Evolutionary conservation across 2,797 vertebrate species (phyloP).

Genomic region (Gymnocypris eckloni): DNA sequence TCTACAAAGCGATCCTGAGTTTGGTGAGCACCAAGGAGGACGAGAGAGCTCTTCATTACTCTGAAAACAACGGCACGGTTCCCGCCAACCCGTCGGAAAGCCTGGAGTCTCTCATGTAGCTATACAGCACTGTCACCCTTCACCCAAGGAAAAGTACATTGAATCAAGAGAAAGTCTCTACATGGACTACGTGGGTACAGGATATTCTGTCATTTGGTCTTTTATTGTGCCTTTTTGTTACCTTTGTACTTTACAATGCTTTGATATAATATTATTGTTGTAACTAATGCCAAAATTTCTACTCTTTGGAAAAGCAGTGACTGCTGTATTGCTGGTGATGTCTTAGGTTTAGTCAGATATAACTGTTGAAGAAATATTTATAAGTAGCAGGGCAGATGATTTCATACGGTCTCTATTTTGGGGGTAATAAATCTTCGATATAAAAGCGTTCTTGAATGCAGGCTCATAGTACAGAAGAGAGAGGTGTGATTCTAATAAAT

Average conservation of each 20-base stretch:
- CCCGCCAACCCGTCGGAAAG: slow-evolving; percentile 86
- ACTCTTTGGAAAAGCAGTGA: slow-evolving; percentile 61
- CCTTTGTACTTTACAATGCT: slow-evolving; percentile 68
- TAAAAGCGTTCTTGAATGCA: slow-evolving; percentile 45
- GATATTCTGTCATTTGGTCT: slow-evolving; percentile 58
- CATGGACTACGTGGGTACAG: slow-evolving; percentile 55
- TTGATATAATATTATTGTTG: slow-evolving; percentile 68
- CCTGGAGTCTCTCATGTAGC: slow-evolving; percentile 95
- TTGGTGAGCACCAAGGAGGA: slow-evolving; percentile 94
- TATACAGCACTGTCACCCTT: slow-evolving; percentile 2
- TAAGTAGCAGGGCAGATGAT: slow-evolving; percentile 66
- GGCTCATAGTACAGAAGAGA: slow-evolving; percentile 59
- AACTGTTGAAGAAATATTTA: slow-evolving; percentile 68
- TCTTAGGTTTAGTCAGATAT: slow-evolving; percentile 48
- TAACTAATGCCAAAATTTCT: slow-evolving; percentile 74
- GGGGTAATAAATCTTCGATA: slow-evolving; percentile 69
- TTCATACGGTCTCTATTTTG: slow-evolving; percentile 71
- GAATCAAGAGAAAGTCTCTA: slow-evolving; percentile 42
- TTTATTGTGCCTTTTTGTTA: slow-evolving; percentile 76
- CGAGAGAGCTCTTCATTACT: slow-evolving; percentile 85
- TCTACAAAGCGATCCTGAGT: slow-evolving; percentile 93
- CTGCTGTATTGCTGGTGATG: slow-evolving; percentile 60
- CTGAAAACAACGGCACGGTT: slow-evolving; percentile 91
- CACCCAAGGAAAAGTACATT: slow-evolving; percentile 26
- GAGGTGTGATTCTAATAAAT: slow-evolving; percentile 78